Base-by-base conservation (phyloP, 2,113 vertebrate species). In the Mastomys natalensis region DNA sequence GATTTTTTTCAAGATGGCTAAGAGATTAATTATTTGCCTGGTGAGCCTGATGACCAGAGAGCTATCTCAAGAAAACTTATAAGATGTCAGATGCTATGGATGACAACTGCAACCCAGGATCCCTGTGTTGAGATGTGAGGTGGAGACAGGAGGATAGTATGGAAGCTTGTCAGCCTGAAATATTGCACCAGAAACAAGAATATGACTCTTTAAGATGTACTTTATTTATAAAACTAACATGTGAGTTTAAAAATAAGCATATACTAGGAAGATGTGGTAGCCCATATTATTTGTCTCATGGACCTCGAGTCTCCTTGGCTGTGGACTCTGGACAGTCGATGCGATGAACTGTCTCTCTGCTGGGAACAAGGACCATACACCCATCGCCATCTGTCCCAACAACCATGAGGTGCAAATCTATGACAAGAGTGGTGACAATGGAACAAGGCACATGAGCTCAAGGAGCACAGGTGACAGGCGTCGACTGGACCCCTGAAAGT, bases 401-500 rank as follows among this genome's bases (percentile, higher is more conserved):
- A 99, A 99, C 98, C 99, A 99, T 0, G 99, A 99, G 91, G 99
- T 99, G 43, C 99, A 99, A 98, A 99, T 99, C 98, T 99, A 99
- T 95, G 99, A 99, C 98, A 99, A 99, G 97, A 99, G 99, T 0
- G 99, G 99, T 1, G 76, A 98, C 97, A 99, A 99, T 99, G 99
- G 99, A 99, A 34, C 97, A 99, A 99, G 98, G 98, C 99, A 89
- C 99, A 99, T 0, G 99, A 99, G 97, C 98, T 99, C 95, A 99
- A 99, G 98, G 99, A 99, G 89, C 99, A 99, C 98, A 99, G 97
- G 99, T 99, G 98, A 99, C 99, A 89, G 99, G 99, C 82, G 99
- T 99, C 0, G 99, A 99, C 98, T 99, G 99, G 99, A 99, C 99
- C 48, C 99, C 99, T 0, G 99, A 99, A 86, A 99, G 99, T 97